Base-by-base conservation (phyloP, 2,113 vertebrate genomes). In the Percopsis transmontana region DNA sequence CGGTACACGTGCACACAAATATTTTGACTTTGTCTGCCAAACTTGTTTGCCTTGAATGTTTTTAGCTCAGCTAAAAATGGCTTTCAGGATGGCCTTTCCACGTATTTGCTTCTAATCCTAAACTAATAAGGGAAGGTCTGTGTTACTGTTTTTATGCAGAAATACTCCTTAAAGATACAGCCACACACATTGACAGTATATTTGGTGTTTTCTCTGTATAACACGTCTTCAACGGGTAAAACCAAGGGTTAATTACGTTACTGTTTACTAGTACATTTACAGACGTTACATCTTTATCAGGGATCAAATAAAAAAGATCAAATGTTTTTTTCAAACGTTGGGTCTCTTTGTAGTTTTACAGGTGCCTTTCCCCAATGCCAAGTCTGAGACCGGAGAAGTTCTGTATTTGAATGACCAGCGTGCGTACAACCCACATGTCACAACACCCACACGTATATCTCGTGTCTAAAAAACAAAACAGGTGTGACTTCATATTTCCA, bases 401-500 rank as follows among this genome's bases (percentile, higher is more conserved):
- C 0, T 55, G 0, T 86, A 85, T 48, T 7, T 76, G 19, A 85
- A 87, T 42, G 51, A 72, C 7, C 13, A 20, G 0, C 1, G 91
- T 91, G 56, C 87, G 90, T 86, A 23, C 45, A 1, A 7, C 16
- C 23, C n/a, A 19, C 1, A 11, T 19, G 21, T 24, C 38, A 4
- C 18, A n/a, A n/a, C 13, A n/a, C 9, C 5, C 2, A 38, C 55
- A 27, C 44, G 3, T 13, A 15, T 10, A 5, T 60, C 60, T 6
- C 2, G n/a, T 0, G 5, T 16, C 13, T 14, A 62, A 58, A 44
- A 54, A 0, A 67, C 77, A 83, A 33, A 56, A 44, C 83, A 1
- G 58, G 76, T 69, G 5, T 2, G 21, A 39, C 80, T 72, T 63
- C 70, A 86, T 86, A 77, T 58, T 72, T 62, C 61, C 39, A 9